Evolutionary conservation across 2,888 invertebrate genomes (phyloP).

Genomic region (Eupithecia tripunctaria): DNA sequence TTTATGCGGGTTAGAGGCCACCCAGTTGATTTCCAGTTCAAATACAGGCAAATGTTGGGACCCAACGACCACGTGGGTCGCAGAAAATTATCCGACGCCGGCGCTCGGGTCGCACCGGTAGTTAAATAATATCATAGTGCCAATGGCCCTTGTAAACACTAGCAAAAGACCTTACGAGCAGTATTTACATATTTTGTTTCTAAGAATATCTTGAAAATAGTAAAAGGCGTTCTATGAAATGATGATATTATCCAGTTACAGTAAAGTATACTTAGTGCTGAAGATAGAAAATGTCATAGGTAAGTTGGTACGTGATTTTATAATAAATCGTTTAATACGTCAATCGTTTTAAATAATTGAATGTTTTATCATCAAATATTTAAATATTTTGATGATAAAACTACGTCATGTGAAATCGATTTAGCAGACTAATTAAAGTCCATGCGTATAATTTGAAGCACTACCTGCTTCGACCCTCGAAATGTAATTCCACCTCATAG

Average conservation of each 20-base stretch:
- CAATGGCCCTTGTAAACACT: conserved; percentile 9
- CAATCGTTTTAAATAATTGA: too few species aligned
- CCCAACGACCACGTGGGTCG: conserved; percentile 19
- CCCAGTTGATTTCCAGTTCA: conserved; percentile 30
- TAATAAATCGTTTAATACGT: too few species aligned
- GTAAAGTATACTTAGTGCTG: too few species aligned
- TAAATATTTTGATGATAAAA: too few species aligned
- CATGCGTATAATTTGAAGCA: conserved; percentile 4
- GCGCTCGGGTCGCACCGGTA: conserved; percentile 15
- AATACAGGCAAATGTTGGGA: conserved; percentile 27
- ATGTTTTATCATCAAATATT: too few species aligned
- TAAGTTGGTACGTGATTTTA: too few species aligned
- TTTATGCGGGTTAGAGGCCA: conserved; percentile 12
- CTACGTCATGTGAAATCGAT: neutral
- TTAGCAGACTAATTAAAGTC: neutral
- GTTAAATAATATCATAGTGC: conserved; percentile 25
- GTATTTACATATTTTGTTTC: neutral
- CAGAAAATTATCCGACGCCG: conserved; percentile 15
- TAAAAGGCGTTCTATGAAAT: too few species aligned
- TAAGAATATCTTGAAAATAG: neutral
- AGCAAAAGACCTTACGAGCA: neutral
- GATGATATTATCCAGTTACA: too few species aligned
- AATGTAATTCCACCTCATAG: conserved; percentile 22
- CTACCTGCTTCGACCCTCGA: conserved; percentile 13
- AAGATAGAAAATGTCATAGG: too few species aligned